Conservation (phyloP, 2,113 vertebrate species). For the Phrynosoma platyrhinos region DNA sequence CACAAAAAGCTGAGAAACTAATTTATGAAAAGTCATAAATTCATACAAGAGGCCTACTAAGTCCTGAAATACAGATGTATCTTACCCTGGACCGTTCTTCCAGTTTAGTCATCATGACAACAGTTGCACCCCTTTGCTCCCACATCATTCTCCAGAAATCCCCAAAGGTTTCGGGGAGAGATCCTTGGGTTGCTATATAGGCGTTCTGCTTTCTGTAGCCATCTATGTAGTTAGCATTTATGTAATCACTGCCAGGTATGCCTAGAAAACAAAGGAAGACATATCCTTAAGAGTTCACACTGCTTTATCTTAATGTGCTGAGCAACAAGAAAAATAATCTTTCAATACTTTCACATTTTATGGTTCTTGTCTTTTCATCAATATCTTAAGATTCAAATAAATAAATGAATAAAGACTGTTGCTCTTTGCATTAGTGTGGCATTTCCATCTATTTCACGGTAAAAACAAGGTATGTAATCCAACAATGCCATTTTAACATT, state of each 20-base stretch:
- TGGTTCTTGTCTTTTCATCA: not conserved
- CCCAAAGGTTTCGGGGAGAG: slow-evolving; percentile 96
- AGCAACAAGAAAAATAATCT: not conserved
- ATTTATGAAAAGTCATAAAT: not conserved
- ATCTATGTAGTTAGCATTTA: slow-evolving; percentile 99
- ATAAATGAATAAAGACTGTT: no score
- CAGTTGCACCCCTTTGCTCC: slow-evolving; percentile 95
- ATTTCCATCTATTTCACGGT: not conserved
- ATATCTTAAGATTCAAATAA: not conserved
- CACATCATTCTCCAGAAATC: slow-evolving; percentile 99
- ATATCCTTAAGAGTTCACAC: not conserved
- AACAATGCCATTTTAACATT: not conserved
- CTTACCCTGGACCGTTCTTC: slow-evolving; percentile 97
- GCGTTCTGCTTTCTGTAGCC: slow-evolving; percentile 98
- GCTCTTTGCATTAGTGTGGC: not conserved
- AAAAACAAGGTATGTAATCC: not conserved
- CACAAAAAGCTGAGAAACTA: not conserved
- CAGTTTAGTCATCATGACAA: slow-evolving; percentile 99
- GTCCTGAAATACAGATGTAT: not conserved
- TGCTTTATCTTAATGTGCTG: not conserved
- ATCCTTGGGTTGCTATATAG: slow-evolving; percentile 96
- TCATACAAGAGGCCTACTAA: not conserved
- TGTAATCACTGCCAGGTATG: slow-evolving; percentile 97
- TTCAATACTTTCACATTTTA: not conserved
- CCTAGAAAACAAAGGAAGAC: slow-evolving; percentile 78